Base-by-base conservation (phyloP, 1,140 invertebrate genomes). In the Bursaphelenchus mucronatus region DNA sequence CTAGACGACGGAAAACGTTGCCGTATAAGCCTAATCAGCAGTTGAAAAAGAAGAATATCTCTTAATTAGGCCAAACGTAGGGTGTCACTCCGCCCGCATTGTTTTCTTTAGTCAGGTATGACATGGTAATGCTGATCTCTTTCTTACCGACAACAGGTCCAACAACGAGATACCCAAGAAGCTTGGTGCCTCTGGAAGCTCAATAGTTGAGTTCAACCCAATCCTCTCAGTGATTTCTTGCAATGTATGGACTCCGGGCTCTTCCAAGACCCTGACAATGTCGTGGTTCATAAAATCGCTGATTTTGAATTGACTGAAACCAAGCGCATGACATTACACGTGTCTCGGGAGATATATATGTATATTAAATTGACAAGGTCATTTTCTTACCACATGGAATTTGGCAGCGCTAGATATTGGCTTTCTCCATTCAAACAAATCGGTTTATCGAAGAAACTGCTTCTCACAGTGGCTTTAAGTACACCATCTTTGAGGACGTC, bases 91-190 rank as follows among this genome's bases (percentile, higher is more conserved):
- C n/a, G n/a, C n/a, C n/a, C n/a, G n/a, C n/a, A n/a, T n/a, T n/a
- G n/a, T n/a, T n/a, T n/a, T n/a, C n/a, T n/a, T n/a, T n/a, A n/a
- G n/a, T n/a, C n/a, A n/a, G 30, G 30, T 30, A 5, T 30, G 30
- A 5, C 30, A 1, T 1, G 30, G 1, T 30, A 30, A 30, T 30
- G 1, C 30, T 30, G 30, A 30, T 30, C 30, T 30, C 30, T 30
- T 30, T 5, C 52, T n/a, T 51, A 78, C 73, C 13, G 70, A 67
- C 40, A 74, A 74, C 13, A 74, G 44, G 59, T 74, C 73, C 15
- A 74, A 58, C 51, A 74, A 52, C 41, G 76, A 75, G 41, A 74
- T 74, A 8, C 73, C 73, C n/a, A 74, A 58, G 57, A 74, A 56
- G 15, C 56, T 43, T 21, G 73, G 73, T 13, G 73, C 63, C 54